These are phyloP conservation scores for Triops cancriformis DNA, from an alignment of 1,140 invertebrate genomes.

Conservation along the genomic window DNA sequence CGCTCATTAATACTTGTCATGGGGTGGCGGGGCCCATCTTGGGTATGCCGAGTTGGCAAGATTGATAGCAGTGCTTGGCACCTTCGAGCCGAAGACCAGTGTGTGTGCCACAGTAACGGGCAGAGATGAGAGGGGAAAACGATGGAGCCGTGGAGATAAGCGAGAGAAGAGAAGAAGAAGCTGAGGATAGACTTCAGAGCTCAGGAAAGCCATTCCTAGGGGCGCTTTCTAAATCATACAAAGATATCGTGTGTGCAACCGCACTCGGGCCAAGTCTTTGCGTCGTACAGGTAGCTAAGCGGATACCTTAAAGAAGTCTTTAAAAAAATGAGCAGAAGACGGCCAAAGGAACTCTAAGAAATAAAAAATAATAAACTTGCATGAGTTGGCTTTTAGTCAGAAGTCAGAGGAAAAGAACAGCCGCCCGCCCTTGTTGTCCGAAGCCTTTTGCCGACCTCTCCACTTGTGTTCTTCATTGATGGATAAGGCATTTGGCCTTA, in stretches of 20 bases:
- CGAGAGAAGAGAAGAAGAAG: neutral
- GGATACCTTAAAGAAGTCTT: neutral
- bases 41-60: slow-evolving; percentile 19
- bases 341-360: neutral
- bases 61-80: slow-evolving; percentile 10
- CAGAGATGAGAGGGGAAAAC: neutral
- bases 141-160: neutral
- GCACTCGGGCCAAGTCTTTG: neutral
- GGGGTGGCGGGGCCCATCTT: slow-evolving; percentile 21
- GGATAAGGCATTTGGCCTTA: slow-evolving; percentile 13
- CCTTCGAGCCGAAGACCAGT: neutral
- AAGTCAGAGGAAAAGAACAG: neutral
- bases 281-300: slow-evolving; percentile 1
- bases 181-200: neutral
- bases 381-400: slow-evolving; percentile 13
- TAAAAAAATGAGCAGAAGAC: neutral
- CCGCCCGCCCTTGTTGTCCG: neutral
- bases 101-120: neutral
- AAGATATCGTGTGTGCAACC: neutral
- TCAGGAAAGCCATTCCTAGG: neutral
- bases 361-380: neutral
- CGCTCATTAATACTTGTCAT: slow-evolving; percentile 26
- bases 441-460: neutral
- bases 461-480: slow-evolving; percentile 14
- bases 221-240: neutral